These are phyloP conservation scores for Gryllus bimaculatus DNA, from an alignment of 1,140 invertebrate genomes.

Conservation along the genomic window DNA sequence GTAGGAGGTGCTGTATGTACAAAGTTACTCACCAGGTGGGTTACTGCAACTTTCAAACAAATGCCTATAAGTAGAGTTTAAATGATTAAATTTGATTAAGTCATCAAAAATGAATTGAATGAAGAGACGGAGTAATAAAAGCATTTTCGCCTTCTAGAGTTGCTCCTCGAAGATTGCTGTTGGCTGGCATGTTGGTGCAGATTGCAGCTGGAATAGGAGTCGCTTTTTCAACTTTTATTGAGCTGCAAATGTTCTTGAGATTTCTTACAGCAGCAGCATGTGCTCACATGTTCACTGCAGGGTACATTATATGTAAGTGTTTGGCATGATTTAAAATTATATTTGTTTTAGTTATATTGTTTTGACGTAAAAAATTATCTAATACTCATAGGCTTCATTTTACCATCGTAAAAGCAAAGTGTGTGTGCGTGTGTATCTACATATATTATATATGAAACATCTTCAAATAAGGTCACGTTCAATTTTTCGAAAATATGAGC, in stretches of 20 bases:
- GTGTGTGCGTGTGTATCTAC: too few relatives aligned
- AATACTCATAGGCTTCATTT: too few relatives aligned
- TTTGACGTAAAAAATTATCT: too few relatives aligned
- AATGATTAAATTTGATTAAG: too few relatives aligned
- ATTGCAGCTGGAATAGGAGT: slow-evolving; percentile 10
- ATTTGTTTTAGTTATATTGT: too few relatives aligned
- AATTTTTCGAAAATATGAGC: too few relatives aligned
- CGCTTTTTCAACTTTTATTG: slow-evolving; percentile 14
- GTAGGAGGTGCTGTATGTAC: slow-evolving; percentile 13
- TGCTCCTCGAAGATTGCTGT: slow-evolving; percentile 10
- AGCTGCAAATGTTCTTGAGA: slow-evolving; percentile 21
- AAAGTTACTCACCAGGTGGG: slow-evolving; percentile 13
- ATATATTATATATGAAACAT: too few relatives aligned
- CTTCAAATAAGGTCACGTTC: too few relatives aligned
- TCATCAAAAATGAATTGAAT: too few relatives aligned
- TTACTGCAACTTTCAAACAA: neutral
- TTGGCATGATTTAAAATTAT: neutral
- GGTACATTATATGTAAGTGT: slow-evolving; percentile 26
- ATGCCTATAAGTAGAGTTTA: neutral
- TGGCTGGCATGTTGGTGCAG: slow-evolving; percentile 13
- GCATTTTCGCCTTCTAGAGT: slow-evolving; percentile 11
- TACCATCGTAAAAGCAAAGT: too few relatives aligned
- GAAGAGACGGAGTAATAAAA: neutral
- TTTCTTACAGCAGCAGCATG: slow-evolving; percentile 24
- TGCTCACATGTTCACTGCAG: slow-evolving; percentile 24